These are phyloP conservation scores for Scaptomyza flava DNA, from an alignment of 2,888 invertebrate genomes.

Conservation along the genomic window DNA sequence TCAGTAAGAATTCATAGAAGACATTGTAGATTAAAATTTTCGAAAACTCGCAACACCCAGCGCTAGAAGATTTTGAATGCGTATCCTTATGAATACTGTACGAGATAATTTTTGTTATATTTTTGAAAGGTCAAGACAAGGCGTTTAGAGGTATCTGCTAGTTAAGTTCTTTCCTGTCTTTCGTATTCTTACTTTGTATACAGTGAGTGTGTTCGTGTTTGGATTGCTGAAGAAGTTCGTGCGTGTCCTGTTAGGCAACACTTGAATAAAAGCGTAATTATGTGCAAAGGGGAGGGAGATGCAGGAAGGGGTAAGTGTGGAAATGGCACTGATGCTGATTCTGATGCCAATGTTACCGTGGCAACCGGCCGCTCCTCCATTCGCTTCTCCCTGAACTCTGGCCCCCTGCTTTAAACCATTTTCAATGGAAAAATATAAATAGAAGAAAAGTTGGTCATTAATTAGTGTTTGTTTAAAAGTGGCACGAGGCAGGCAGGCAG, in stretches of 20 bases:
- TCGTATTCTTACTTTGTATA: neutral
- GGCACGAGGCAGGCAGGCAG: constrained; percentile 11
- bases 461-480: constrained; percentile 62
- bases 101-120: neutral
- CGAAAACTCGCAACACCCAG: no score
- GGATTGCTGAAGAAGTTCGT: constrained; percentile 12
- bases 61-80: neutral
- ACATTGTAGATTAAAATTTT: neutral
- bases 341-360: constrained; percentile 31
- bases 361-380: constrained; percentile 25
- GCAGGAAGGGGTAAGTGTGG: neutral
- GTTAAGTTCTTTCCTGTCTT: neutral
- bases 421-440: constrained; percentile 8
- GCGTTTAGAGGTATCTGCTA: neutral
- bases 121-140: neutral
- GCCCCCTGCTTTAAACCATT: neutral
- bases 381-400: constrained; percentile 2
- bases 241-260: constrained; percentile 34
- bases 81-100: neutral
- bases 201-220: constrained; percentile 1
- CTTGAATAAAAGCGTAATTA: constrained; percentile 61
- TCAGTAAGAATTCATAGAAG: neutral
- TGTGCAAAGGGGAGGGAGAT: constrained; percentile 22
- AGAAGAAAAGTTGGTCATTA: constrained; percentile 53
- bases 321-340: neutral